Evolutionary conservation across 2,113 vertebrate species (phyloP).

Genomic region (Puntigrus tetrazona): DNA sequence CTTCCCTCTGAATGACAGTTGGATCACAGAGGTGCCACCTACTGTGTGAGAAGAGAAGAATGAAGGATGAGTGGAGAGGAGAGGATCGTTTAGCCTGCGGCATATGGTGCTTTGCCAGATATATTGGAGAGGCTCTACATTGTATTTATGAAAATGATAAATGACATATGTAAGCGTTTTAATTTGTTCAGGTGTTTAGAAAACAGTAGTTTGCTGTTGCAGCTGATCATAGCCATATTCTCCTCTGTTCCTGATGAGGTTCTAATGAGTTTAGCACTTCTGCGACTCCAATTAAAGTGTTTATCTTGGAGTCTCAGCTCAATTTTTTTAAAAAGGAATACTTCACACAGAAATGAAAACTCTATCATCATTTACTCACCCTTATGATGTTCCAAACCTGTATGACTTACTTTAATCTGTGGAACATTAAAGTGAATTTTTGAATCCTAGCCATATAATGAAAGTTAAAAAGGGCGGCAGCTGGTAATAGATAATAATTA

Average conservation of each 20-base stretch:
- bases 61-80: not conserved
- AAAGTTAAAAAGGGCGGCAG: not conserved
- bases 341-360: not conserved
- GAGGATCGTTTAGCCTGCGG: not conserved
- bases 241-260: not conserved
- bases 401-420: not conserved
- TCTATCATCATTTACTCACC: not conserved
- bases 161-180: not conserved
- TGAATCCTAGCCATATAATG: not conserved
- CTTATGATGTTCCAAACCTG: not conserved
- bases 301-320: not conserved
- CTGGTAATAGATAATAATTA: not conserved
- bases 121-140: not conserved
- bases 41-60: constrained; percentile 2
- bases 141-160: constrained; percentile 8
- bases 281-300: not conserved
- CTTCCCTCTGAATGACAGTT: constrained; percentile 3
- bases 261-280: not conserved
- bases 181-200: not conserved
- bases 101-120: constrained; percentile 10
- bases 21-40: constrained; percentile 13
- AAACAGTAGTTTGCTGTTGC: not conserved
- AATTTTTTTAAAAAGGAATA: not conserved
- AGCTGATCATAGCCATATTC: not conserved
- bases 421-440: not conserved